Conservation (phyloP, 2,888 invertebrate genomes). For the Pachydiplax longipennis region DNA sequence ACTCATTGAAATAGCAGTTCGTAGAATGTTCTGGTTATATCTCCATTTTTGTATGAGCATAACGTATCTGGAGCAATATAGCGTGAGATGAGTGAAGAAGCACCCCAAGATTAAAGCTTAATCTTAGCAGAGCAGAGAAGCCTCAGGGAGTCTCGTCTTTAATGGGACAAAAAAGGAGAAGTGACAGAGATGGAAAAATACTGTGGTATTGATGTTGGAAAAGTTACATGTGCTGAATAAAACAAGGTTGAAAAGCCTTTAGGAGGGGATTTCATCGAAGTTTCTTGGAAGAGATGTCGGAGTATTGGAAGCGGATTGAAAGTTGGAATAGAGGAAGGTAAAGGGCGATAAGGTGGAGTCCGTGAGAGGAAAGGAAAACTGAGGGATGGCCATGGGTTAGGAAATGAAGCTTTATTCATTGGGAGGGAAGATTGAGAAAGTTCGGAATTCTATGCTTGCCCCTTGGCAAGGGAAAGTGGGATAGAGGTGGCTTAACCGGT, state of each 20-base stretch:
- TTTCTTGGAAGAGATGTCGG: neutral
- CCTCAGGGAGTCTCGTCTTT: neutral
- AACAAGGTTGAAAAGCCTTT: neutral
- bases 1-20: too few species aligned
- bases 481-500: neutral
- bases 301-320: neutral
- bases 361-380: neutral
- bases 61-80: neutral
- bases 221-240: neutral
- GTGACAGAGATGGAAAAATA: neutral
- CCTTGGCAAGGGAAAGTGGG: neutral
- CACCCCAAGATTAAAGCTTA: neutral
- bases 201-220: neutral
- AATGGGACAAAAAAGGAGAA: neutral
- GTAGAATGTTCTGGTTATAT: too few species aligned
- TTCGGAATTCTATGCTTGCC: neutral
- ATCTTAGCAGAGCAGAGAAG: neutral
- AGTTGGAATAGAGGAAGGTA: neutral
- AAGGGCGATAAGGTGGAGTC: neutral
- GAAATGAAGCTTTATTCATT: neutral
- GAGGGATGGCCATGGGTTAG: neutral
- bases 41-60: too few species aligned
- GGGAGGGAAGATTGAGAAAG: neutral
- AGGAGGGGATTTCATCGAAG: neutral
- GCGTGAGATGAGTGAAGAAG: neutral